phyloP scores from a whole-genome alignment of 2,888 invertebrate genomes.

The Euzetes globulus region DNA sequence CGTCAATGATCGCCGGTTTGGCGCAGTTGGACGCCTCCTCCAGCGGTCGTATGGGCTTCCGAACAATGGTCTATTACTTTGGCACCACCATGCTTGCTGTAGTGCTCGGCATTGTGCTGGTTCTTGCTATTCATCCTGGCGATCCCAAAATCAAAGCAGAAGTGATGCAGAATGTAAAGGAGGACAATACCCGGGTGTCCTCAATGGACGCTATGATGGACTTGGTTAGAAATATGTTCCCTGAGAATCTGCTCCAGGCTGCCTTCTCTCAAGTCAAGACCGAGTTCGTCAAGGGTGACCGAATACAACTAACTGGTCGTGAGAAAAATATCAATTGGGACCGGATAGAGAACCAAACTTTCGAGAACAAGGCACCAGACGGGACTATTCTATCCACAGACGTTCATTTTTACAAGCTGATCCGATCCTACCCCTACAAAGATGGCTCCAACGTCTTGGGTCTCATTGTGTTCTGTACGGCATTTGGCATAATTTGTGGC shows the following conservation, averaged over 20 bases:
- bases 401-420: constrained; percentile 31
- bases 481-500: constrained; percentile 56
- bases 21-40: constrained; percentile 59
- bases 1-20: constrained; percentile 59
- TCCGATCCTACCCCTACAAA: constrained; percentile 47
- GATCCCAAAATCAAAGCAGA: constrained; percentile 49
- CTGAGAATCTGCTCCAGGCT: constrained; percentile 57
- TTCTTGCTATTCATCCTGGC: constrained; percentile 60
- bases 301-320: not conserved
- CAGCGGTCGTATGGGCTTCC: constrained; percentile 58
- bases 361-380: constrained; percentile 14
- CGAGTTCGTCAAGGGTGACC: constrained; percentile 45
- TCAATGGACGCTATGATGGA: constrained; percentile 57
- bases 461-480: constrained; percentile 57
- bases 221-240: constrained; percentile 57
- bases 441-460: constrained; percentile 61
- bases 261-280: constrained; percentile 56
- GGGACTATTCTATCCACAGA: constrained; percentile 34
- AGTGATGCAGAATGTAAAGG: constrained; percentile 11
- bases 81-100: constrained; percentile 60
- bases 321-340: constrained; percentile 5
- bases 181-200: constrained; percentile 46
- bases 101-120: constrained; percentile 58
- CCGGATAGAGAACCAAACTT: constrained; percentile 32
- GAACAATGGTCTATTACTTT: constrained; percentile 59